Percentiles rank a stretch among this genome's conserved stretches.
phyloP scores from a whole-genome alignment of 2,113 vertebrate genomes.

The Phrynosoma blainvillii region DNA sequence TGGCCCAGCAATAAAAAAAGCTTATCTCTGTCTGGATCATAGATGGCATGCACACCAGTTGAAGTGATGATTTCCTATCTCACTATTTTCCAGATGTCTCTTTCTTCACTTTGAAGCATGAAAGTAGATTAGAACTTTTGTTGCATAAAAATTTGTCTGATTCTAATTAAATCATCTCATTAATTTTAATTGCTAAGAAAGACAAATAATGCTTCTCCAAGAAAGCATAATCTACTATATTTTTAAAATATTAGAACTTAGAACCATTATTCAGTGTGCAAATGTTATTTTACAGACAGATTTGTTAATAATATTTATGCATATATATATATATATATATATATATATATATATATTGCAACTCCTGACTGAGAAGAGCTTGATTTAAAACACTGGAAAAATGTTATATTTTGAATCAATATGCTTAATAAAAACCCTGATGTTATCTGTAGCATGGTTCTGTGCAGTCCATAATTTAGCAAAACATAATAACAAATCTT shows the following conservation, averaged over 20 bases:
- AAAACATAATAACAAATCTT: no score
- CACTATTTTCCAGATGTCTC: background rate
- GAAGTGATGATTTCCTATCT: background rate
- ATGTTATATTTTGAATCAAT: no score
- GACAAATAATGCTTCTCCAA: conserved; percentile 18
- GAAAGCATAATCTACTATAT: background rate
- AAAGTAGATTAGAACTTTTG: conserved; percentile 28
- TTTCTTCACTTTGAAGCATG: conserved; percentile 16
- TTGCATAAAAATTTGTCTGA: conserved; percentile 2
- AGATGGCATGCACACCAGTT: background rate
- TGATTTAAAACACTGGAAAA: no score
- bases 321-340: background rate
- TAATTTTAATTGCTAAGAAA: conserved; percentile 35
- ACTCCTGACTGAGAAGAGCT: background rate
- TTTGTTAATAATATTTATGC: background rate
- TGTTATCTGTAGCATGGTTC: no score
- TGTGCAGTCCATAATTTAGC: no score
- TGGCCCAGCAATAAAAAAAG: conserved; percentile 8
- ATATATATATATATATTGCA: background rate
- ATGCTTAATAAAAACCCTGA: no score
- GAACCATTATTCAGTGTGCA: background rate
- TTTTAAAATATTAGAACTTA: no score
- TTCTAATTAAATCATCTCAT: conserved; percentile 27
- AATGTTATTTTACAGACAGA: background rate
- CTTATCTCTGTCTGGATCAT: background rate